Conservation (phyloP, 1,140 invertebrate genomes). For the Cyclina sinensis region DNA sequence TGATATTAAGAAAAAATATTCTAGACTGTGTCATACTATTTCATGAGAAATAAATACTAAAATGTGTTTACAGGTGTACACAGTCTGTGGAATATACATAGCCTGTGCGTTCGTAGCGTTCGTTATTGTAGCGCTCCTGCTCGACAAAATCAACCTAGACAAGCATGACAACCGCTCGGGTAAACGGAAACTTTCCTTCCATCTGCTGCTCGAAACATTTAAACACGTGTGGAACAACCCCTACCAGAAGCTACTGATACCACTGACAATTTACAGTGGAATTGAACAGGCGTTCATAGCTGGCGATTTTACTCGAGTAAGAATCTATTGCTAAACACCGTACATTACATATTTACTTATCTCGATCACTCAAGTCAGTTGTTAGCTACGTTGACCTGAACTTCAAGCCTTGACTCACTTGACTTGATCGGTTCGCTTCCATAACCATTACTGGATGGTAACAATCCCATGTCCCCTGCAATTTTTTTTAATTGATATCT, state of each 20-base stretch:
- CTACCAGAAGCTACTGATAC: constrained; percentile 95
- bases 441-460: too few species aligned
- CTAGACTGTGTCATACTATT: too few species aligned
- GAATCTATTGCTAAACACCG: too few species aligned
- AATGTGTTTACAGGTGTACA: constrained; percentile 87
- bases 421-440: too few species aligned
- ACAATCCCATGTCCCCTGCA: too few species aligned
- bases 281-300: constrained; percentile 98
- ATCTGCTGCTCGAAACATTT: constrained; percentile 95
- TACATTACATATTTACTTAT: too few species aligned
- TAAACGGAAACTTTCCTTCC: constrained; percentile 86
- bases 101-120: constrained; percentile 94
- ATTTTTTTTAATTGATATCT: too few species aligned
- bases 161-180: constrained; percentile 69
- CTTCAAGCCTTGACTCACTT: too few species aligned
- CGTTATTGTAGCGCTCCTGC: constrained; percentile 93
- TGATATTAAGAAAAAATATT: too few species aligned
- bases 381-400: too few species aligned
- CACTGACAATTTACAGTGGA: constrained; percentile 98
- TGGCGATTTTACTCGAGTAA: constrained; percentile 96
- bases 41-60: too few species aligned
- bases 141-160: constrained; percentile 90
- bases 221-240: constrained; percentile 93
- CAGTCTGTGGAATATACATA: constrained; percentile 95
- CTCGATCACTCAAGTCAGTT: too few species aligned